Conservation (phyloP, 2,888 invertebrate genomes). For the Dryomyza anilis region DNA sequence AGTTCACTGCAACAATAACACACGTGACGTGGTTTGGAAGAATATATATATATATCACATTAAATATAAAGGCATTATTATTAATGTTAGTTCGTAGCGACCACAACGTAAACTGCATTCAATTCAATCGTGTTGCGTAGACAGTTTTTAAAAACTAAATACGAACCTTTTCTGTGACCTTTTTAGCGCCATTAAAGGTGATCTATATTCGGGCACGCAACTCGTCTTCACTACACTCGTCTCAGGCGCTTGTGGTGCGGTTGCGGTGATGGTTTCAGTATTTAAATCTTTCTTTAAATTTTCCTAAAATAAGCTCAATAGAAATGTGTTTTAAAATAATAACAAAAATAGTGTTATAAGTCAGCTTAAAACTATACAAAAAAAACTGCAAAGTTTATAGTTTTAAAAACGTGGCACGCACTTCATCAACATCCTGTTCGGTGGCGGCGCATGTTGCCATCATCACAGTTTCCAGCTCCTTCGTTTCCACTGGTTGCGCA, state of each 20-base stretch:
- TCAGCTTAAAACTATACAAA: background rate
- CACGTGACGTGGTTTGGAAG: background rate
- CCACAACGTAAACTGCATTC: too few species aligned
- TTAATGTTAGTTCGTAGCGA: background rate
- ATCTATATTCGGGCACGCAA: slow-evolving; percentile 35
- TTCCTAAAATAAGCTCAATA: slow-evolving; percentile 17
- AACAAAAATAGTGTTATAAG: background rate
- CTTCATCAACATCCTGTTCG: background rate
- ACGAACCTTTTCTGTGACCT: slow-evolving; percentile 38
- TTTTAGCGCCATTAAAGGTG: slow-evolving; percentile 42
- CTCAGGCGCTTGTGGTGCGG: background rate
- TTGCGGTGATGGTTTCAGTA: background rate
- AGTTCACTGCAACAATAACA: slow-evolving; percentile 43
- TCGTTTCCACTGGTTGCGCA: background rate
- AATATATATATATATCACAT: background rate
- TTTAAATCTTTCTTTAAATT: background rate
- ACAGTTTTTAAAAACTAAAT: too few species aligned
- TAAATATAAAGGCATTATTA: background rate
- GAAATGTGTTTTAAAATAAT: slow-evolving; percentile 7
- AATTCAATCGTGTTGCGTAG: too few species aligned
- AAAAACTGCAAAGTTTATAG: too few species aligned
- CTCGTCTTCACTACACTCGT: too few species aligned
- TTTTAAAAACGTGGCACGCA: background rate
- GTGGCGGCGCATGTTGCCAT: background rate
- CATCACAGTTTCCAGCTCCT: background rate